phyloP scores from a whole-genome alignment of 2,113 vertebrate species.

The Asarcornis scutulata region DNA sequence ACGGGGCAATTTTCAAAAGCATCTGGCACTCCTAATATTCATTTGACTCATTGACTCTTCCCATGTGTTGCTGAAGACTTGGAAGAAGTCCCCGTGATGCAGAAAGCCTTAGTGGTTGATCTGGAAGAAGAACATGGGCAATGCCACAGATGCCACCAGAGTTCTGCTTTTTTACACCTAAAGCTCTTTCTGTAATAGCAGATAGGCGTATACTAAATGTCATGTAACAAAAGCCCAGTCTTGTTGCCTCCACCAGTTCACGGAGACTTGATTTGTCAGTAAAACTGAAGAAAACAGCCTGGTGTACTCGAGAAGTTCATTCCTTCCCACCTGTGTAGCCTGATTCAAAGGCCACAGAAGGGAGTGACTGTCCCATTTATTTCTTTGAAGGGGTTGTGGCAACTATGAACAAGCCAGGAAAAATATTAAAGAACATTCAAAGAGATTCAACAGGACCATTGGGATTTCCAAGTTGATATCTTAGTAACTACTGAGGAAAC shows the following conservation, averaged over 20 bases:
- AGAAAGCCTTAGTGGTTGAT: not conserved
- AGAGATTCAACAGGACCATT: not conserved
- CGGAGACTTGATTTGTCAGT: not conserved
- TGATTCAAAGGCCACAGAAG: not conserved
- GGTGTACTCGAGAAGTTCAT: not conserved
- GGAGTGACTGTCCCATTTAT: not conserved
- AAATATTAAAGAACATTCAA: not conserved
- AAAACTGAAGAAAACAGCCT: not conserved
- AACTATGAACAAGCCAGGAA: not conserved
- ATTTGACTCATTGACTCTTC: not conserved
- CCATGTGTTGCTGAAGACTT: not conserved
- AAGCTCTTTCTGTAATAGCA: not conserved
- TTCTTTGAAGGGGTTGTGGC: not conserved
- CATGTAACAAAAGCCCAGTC: accelerated
- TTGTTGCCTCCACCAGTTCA: not conserved
- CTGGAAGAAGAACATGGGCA: not conserved
- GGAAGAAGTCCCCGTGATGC: not conserved
- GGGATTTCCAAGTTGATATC: not conserved
- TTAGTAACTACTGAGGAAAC: not conserved
- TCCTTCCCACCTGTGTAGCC: not conserved
- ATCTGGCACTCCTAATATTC: not conserved
- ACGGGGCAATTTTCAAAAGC: not conserved
- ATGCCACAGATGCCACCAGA: not conserved
- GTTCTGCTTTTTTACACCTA: not conserved
- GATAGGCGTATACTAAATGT: not conserved